A percentile compares a stretch with the other conserved stretches of the same genome.
Evolutionary conservation across 1,140 invertebrate genomes (phyloP).

Genomic region (Anastatus disparis): DNA sequence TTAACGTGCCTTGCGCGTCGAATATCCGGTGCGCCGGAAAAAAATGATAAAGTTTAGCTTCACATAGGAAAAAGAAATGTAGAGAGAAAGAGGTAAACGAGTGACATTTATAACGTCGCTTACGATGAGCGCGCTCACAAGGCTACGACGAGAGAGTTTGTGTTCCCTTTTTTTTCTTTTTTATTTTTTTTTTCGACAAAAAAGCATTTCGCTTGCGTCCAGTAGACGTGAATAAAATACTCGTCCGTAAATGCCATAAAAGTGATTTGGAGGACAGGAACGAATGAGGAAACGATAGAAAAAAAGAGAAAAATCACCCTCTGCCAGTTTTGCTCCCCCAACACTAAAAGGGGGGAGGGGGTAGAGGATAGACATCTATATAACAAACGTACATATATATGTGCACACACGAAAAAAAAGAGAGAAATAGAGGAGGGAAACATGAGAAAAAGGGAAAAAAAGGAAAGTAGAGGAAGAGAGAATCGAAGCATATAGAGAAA

Average conservation of each 20-base stretch:
- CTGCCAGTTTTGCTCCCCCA: too few relatives aligned
- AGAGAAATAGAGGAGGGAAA: slow-evolving; percentile 33
- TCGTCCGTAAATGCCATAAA: slow-evolving; percentile 41
- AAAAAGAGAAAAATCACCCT: slow-evolving; percentile 33
- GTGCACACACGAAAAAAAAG: too few relatives aligned
- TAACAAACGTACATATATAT: slow-evolving; percentile 37
- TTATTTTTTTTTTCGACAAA: too few relatives aligned
- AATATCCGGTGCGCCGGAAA: slow-evolving; percentile 27
- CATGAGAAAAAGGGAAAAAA: slow-evolving; percentile 25
- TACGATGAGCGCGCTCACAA: background rate
- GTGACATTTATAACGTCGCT: slow-evolving; percentile 29
- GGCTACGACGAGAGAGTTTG: background rate
- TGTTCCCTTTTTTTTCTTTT: too few relatives aligned
- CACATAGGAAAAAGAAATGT: too few relatives aligned
- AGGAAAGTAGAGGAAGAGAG: background rate
- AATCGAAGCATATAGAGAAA: background rate
- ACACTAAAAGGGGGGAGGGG: slow-evolving; percentile 37
- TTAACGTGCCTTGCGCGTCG: too few relatives aligned
- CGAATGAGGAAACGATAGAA: slow-evolving; percentile 40
- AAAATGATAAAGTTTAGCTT: slow-evolving; percentile 40
- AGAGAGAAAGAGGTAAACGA: too few relatives aligned
- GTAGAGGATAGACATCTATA: slow-evolving; percentile 9
- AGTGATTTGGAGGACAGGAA: slow-evolving; percentile 41
- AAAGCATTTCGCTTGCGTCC: background rate
- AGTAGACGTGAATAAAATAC: slow-evolving; percentile 38